These are phyloP conservation scores for Drosophila conformis DNA, from an alignment of 2,888 invertebrate species.

Conservation along the genomic window DNA sequence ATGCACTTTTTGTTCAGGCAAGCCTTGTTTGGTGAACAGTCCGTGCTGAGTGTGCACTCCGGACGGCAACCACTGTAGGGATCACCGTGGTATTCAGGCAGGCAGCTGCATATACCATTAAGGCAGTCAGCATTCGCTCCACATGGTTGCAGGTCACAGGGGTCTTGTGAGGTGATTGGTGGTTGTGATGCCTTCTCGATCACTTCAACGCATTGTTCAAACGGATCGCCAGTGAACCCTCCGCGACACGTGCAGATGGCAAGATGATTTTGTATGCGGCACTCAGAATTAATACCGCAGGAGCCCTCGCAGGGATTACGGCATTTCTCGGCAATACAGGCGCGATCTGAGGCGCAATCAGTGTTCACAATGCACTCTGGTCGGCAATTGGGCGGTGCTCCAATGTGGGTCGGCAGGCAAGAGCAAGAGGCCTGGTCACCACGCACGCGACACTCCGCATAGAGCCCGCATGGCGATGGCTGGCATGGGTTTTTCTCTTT, in stretches of 20 bases:
- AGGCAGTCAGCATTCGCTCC: conserved; percentile 94
- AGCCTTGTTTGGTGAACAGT: conserved; percentile 91
- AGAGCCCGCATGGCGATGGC: conserved; percentile 90
- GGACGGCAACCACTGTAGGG: conserved; percentile 94
- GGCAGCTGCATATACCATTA: conserved; percentile 91
- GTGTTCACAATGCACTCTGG: conserved; percentile 88
- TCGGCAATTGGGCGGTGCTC: conserved; percentile 89
- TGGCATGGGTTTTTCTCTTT: conserved; percentile 87
- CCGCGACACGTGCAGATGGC: conserved; percentile 88
- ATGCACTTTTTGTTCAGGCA: conserved; percentile 94
- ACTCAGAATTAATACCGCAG: conserved; percentile 90
- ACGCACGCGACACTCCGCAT: conserved; percentile 88
- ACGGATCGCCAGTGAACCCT: conserved; percentile 89
- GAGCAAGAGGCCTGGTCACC: conserved; percentile 88
- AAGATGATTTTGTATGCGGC: conserved; percentile 89
- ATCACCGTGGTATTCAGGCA: conserved; percentile 93
- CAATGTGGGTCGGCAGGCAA: conserved; percentile 88
- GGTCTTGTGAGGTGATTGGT: conserved; percentile 85
- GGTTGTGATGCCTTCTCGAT: conserved; percentile 86
- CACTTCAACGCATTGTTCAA: conserved; percentile 87
- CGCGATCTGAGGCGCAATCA: conserved; percentile 88
- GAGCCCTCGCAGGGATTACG: conserved; percentile 90
- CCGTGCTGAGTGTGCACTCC: conserved; percentile 94
- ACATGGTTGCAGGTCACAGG: conserved; percentile 94
- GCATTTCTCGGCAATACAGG: conserved; percentile 90